Base-by-base conservation (phyloP, 53 echinoderm and acorn worm species). In the Mesocentrotus franciscanus region DNA sequence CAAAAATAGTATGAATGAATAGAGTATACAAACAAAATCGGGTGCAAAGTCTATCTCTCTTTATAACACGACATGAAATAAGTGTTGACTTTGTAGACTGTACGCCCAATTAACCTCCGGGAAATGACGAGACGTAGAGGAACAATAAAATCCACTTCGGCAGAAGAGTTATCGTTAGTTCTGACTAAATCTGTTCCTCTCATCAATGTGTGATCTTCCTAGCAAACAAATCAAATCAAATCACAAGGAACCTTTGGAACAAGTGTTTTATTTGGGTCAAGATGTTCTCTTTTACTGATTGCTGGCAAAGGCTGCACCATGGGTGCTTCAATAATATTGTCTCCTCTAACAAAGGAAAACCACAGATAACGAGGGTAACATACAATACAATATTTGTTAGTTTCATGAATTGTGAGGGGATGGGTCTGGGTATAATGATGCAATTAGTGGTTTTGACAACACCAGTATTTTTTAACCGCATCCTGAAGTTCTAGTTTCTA, bases 11-110 rank as follows among this genome's bases (percentile, higher is more conserved):
- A 59, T 58, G 27, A 58, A 87, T 87, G 87, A 58, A 87, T 12
- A 87, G 22, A 84, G 78, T 78, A 84, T 7, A 55, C 84, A 84
- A 84, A 84, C 24, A 84, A 59, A 13, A 55, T 27, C 0, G 26
- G 58, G 87, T 56, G 87, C 87, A 87, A 87, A 87, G 87, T 87
- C 87, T 87, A 29, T 58, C n/a, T 58, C 87, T 87, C 49, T 87
- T 59, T 87, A 15, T 57, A 56, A 85, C n/a, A 58, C 58, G 13
- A 58, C 59, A 87, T 27, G 57, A 0, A 6, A 24, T 85, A 56
- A 85, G 56, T 58, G n/a, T 87, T 57, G 58, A 87, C 87, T 87
- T 87, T 87, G 58, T 58, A n/a, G 57, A 87, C 87, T 87, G 59
- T 58, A 87, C 87, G 87, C 87, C 56, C 87, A 87, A 87, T 87